Conservation (phyloP, 1,140 invertebrate species). For the Pteromalus puparum region DNA sequence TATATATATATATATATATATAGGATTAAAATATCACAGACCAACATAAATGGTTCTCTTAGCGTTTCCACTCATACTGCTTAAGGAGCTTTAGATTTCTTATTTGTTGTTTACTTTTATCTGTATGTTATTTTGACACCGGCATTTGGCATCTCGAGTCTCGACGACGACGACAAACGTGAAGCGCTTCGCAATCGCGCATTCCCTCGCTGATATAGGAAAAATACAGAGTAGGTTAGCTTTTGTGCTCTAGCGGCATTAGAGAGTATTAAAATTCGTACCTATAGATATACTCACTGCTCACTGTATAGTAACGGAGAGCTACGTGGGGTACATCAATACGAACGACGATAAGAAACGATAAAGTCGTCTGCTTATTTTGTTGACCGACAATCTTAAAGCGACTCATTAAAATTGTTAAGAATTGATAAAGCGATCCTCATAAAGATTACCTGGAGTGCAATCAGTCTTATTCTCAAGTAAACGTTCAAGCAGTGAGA, state of each 20-base stretch:
- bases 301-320: too few relatives aligned
- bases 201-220: neutral
- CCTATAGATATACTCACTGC: neutral
- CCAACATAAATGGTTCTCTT: constrained; percentile 88
- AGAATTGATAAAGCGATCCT: constrained; percentile 43
- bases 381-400: neutral
- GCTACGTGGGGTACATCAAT: too few relatives aligned
- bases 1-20: too few relatives aligned
- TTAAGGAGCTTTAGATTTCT: neutral
- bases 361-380: constrained; percentile 39
- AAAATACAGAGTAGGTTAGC: constrained; percentile 37
- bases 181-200: too few relatives aligned
- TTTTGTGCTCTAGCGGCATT: neutral
- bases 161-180: neutral
- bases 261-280: neutral
- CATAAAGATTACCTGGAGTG: constrained; percentile 8
- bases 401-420: constrained; percentile 7
- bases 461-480: neutral
- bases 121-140: neutral
- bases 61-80: constrained; percentile 77
- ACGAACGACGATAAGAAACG: constrained; percentile 28
- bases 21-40: constrained; percentile 57
- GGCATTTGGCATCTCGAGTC: neutral
- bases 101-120: constrained; percentile 11
- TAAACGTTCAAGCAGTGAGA: neutral